Evolutionary conservation across 2,113 vertebrate genomes (phyloP), one percentile per base, ranked within the genome.

Genomic region (Tachuris rubrigastra): DNA sequence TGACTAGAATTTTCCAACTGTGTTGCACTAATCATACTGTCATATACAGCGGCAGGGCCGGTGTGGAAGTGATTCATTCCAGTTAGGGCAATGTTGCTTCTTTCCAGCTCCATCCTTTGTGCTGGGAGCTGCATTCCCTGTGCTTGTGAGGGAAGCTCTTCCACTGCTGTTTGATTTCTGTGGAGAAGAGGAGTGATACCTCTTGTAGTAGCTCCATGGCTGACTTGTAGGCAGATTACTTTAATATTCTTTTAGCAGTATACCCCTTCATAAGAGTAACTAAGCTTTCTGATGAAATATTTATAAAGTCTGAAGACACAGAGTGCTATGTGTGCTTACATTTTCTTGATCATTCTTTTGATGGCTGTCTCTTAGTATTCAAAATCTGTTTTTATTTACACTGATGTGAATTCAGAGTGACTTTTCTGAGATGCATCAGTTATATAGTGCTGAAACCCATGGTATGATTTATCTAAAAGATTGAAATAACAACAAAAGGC

Each of bases 301-400:
- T 67, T 85, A 93, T 82, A 18, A 75, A 92, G 58, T 35, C 58
- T 91, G 87, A 72, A 84, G 28, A 91, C 87, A 6, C 66, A 87
- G 80, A 23, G 74, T 85, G 24, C 56, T 91, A 28, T 31, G 35
- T 53, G 31, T 83, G 33, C 39, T 95, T 14, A 65, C 28, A 56
- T 79, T 89, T 85, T 81, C 50, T 89, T 93, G 42, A 90, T 92
- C 52, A 3, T 63, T 83, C n/a, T 88, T 91, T 88, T 92, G 72
- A 95, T 83, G 75, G 33, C 12, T 81, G 56, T 47, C 33, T 92
- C 89, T 47, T 83, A 86, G 47, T 47, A 90, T 92, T 90, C 55
- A 87, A 80, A 88, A 67, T 63, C 21, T 60, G 21, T 0, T 82
- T 83, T 93, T 88, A 65, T 86, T 94, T 90, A 84, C 47, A 56